These are phyloP conservation scores for Nebria ingens DNA, from an alignment of 1,140 invertebrate genomes.

Conservation along the genomic window DNA sequence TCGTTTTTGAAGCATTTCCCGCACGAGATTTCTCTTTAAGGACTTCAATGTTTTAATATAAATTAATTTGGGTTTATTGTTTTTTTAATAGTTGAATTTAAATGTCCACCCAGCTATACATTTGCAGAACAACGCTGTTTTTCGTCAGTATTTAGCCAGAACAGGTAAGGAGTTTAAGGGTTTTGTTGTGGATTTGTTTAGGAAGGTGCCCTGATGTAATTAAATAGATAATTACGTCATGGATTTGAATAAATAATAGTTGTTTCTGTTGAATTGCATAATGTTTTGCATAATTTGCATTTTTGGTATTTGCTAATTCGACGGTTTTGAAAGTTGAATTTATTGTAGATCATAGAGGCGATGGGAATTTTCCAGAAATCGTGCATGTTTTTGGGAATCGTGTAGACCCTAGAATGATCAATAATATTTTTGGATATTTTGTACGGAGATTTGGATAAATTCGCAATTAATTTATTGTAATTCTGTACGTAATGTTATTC, in stretches of 20 bases:
- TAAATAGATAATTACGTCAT: background rate
- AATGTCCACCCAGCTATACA: background rate
- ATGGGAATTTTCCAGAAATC: background rate
- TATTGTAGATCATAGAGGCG: background rate
- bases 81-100: background rate
- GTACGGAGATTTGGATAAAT: too few relatives aligned
- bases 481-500: too few relatives aligned
- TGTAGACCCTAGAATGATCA: too few relatives aligned
- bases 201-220: background rate
- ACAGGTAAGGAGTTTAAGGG: background rate
- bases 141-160: background rate
- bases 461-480: too few relatives aligned
- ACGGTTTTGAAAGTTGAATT: too few relatives aligned
- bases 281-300: too few relatives aligned
- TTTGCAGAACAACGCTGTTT: background rate
- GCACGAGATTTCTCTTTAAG: too few relatives aligned
- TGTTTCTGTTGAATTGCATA: too few relatives aligned
- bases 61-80: too few relatives aligned
- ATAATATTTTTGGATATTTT: too few relatives aligned
- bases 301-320: too few relatives aligned
- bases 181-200: background rate
- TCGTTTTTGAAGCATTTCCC: background rate
- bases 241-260: background rate
- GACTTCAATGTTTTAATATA: too few relatives aligned
- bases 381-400: background rate